phyloP scores from a whole-genome alignment of 1,140 invertebrate genomes.

The Lordiphosa stackelbergi region DNA sequence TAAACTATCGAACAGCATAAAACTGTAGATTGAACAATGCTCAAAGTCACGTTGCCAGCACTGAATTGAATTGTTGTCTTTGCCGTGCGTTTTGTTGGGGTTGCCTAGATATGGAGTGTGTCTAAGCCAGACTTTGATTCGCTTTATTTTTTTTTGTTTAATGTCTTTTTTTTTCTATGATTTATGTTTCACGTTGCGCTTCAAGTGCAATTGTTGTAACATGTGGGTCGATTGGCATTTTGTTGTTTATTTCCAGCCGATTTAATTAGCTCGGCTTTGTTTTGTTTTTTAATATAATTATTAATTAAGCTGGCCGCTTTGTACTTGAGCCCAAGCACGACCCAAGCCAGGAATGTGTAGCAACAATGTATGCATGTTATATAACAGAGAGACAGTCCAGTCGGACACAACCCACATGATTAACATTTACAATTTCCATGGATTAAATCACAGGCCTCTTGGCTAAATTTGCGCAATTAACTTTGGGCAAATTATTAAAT shows the following conservation, averaged over 20 bases:
- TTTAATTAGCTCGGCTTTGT: constrained; percentile 59
- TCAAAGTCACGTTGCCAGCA: too few species aligned
- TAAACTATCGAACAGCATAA: too few species aligned
- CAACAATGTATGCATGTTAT: constrained; percentile 22
- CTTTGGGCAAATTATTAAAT: constrained; percentile 50
- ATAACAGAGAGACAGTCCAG: constrained; percentile 7
- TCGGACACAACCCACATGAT: constrained; percentile 51
- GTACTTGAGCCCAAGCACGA: constrained; percentile 56
- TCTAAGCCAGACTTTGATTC: constrained; percentile 23
- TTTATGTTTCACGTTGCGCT: constrained; percentile 56
- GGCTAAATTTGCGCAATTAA: constrained; percentile 68
- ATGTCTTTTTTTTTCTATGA: constrained; percentile 49
- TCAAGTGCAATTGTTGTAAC: constrained; percentile 48
- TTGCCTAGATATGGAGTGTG: constrained; percentile 7
- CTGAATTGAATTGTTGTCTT: too few species aligned
- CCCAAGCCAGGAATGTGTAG: constrained; percentile 29
- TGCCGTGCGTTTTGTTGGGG: too few species aligned
- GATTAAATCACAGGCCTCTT: constrained; percentile 56
- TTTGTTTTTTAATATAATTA: constrained; percentile 33
- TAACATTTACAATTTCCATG: constrained; percentile 49
- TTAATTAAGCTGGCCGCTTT: constrained; percentile 54
- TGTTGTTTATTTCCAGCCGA: constrained; percentile 29
- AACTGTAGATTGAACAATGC: too few species aligned
- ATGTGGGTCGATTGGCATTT: constrained; percentile 43
- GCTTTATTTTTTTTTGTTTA: constrained; percentile 11